Evolutionary conservation across 2,113 vertebrate genomes (phyloP), one percentile per base, ranked within the genome.

Genomic region (Lonchura striata): DNA sequence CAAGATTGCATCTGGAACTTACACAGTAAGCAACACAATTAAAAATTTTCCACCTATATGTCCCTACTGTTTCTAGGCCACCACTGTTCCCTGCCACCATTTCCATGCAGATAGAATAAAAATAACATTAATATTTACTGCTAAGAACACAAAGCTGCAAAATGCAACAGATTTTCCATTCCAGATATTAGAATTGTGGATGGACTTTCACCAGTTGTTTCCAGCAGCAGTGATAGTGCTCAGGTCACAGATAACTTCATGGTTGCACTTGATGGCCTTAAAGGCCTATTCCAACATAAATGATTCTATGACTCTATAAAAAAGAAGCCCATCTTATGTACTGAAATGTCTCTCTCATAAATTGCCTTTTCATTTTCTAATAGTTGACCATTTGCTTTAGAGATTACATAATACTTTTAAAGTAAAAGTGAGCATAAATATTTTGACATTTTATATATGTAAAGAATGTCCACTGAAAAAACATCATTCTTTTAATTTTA

Each of bases 381-480:
- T 71, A 82, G 27, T n/a, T 80, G 35, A 46, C 31, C 52, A 75
- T 83, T 92, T 68, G 28, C 60, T 83, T 75, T 61, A 78, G 56
- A 65, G 66, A 68, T 90, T 82, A 46, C 59, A 70, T n/a, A 86
- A 76, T 54, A 76, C 15, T 82, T 92, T 71, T 61, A 84, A 96
- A 95, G 68, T 65, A 83, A 96, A 94, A 95, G 60, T 24, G 33
- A 92, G 47, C 54, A 90, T 77, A 93, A 92, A 96, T 95, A 93
- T 97, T 97, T 92, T 96, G 95, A 94, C 95, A 75, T 75, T 83
- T 88, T 82, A 75, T 88, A 82, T 60, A 90, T 84, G 88, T 60
- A 86, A 23, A 78, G 69, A 74, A 90, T 75, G 94, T 75, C 90
- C 76, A 94, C 52, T 49, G 49, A 88, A 76, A 95, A 95, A 95